Evolutionary conservation across 1,140 invertebrate species (phyloP).

Genomic region (Drosophila chauvacae): DNA sequence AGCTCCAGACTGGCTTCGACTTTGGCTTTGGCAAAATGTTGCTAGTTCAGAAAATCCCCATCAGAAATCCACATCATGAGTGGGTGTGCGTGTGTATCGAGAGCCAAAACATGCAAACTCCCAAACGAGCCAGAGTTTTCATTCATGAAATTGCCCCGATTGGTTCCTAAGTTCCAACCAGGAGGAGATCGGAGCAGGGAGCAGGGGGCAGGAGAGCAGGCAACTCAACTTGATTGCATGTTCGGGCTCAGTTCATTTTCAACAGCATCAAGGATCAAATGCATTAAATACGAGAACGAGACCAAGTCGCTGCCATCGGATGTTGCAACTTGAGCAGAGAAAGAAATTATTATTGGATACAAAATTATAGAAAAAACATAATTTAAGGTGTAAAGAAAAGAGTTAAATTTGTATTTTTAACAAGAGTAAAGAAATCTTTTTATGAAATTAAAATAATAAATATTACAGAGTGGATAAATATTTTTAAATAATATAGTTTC

Average conservation of each 20-base stretch:
- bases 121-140: slow-evolving; percentile 71
- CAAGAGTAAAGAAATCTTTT: too few species aligned
- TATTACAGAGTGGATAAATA: neutral
- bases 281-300: slow-evolving; percentile 78
- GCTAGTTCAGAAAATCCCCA: slow-evolving; percentile 41
- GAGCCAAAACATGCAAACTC: slow-evolving; percentile 72
- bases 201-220: slow-evolving; percentile 1
- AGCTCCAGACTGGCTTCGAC: slow-evolving; percentile 28
- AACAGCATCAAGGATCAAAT: slow-evolving; percentile 83
- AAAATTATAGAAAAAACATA: neutral
- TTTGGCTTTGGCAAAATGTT: slow-evolving; percentile 40
- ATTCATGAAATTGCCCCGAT: slow-evolving; percentile 80
- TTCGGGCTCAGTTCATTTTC: slow-evolving; percentile 82
- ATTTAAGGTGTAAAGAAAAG: neutral
- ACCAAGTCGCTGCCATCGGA: slow-evolving; percentile 63
- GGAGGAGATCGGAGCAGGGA: slow-evolving; percentile 1
- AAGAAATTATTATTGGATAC: neutral
- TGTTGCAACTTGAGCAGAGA: slow-evolving; percentile 38
- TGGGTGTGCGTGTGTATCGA: slow-evolving; percentile 73
- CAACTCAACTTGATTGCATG: slow-evolving; percentile 74
- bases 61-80: slow-evolving; percentile 32
- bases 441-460: neutral
- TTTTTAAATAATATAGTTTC: neutral
- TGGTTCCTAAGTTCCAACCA: slow-evolving; percentile 20
- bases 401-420: neutral